Percentiles rank a stretch among this genome's conserved stretches.
Conservation (phyloP, 2,797 vertebrate genomes). For the Megalops cyprinoides region DNA sequence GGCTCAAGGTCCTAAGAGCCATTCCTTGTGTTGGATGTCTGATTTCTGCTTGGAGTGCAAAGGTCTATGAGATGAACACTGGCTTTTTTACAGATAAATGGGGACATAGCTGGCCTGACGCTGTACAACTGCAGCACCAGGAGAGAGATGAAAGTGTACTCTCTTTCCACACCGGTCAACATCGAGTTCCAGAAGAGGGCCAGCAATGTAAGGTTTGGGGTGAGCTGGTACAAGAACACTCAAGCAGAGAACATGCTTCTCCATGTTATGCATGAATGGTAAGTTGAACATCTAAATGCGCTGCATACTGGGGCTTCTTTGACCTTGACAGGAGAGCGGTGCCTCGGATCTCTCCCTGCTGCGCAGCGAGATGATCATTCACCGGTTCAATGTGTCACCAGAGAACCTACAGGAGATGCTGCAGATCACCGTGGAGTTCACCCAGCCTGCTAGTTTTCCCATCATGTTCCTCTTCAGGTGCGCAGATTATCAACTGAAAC, state of each 20-base stretch:
- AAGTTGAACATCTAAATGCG: background rate
- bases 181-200: slow-evolving; percentile 61
- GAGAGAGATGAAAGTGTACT: slow-evolving; percentile 63
- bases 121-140: slow-evolving; percentile 72
- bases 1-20: background rate
- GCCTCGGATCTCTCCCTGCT: slow-evolving; percentile 51
- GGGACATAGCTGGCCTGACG: slow-evolving; percentile 64
- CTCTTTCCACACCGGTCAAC: slow-evolving; percentile 65
- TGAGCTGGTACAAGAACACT: background rate
- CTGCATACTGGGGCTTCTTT: background rate
- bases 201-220: slow-evolving; percentile 58
- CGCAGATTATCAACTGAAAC: background rate
- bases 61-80: background rate
- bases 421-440: slow-evolving; percentile 71
- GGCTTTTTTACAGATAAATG: slow-evolving; percentile 61
- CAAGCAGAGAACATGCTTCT: background rate
- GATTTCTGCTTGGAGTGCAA: background rate
- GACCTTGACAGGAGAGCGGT: slow-evolving; percentile 49
- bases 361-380: slow-evolving; percentile 66
- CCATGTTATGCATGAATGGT: background rate
- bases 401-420: slow-evolving; percentile 65
- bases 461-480: slow-evolving; percentile 82
- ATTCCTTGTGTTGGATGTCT: background rate
- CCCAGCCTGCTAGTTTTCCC: slow-evolving; percentile 63
- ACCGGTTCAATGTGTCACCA: slow-evolving; percentile 71